Conservation (phyloP, 2,888 invertebrate species). For the Apomyelois bistriatella region DNA sequence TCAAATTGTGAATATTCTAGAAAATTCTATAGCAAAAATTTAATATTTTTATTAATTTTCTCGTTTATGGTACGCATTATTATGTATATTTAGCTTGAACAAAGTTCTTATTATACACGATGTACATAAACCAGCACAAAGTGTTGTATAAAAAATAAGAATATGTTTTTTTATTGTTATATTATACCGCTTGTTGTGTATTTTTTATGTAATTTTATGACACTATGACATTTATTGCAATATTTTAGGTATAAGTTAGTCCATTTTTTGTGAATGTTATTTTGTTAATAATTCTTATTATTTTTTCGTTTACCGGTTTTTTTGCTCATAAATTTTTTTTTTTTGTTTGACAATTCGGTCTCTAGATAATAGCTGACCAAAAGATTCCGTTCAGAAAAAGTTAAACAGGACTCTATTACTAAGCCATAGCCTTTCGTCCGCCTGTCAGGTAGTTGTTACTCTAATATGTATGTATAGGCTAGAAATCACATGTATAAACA, state of each 20-base stretch:
- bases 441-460: too few species aligned
- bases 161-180: slow-evolving; percentile 32
- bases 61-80: slow-evolving; percentile 20
- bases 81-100: slow-evolving; percentile 67
- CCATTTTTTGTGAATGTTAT: neutral
- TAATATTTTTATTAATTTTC: neutral
- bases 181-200: slow-evolving; percentile 44
- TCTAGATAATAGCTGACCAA: too few species aligned
- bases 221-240: slow-evolving; percentile 31
- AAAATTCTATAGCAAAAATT: neutral
- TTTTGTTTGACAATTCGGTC: too few species aligned
- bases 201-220: slow-evolving; percentile 37
- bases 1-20: too few species aligned
- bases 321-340: neutral
- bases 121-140: slow-evolving; percentile 59
- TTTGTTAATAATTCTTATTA: neutral
- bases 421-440: too few species aligned
- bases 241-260: slow-evolving; percentile 20
- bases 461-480: too few species aligned
- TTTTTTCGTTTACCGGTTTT: neutral
- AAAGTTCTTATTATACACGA: slow-evolving; percentile 52
- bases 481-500: too few species aligned
- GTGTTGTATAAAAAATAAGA: slow-evolving; percentile 48
- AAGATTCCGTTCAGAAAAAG: too few species aligned
- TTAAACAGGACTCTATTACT: too few species aligned